Evolutionary conservation across 2,797 vertebrate species (phyloP).

Genomic region (Gymnoscopelus microlampas): DNA sequence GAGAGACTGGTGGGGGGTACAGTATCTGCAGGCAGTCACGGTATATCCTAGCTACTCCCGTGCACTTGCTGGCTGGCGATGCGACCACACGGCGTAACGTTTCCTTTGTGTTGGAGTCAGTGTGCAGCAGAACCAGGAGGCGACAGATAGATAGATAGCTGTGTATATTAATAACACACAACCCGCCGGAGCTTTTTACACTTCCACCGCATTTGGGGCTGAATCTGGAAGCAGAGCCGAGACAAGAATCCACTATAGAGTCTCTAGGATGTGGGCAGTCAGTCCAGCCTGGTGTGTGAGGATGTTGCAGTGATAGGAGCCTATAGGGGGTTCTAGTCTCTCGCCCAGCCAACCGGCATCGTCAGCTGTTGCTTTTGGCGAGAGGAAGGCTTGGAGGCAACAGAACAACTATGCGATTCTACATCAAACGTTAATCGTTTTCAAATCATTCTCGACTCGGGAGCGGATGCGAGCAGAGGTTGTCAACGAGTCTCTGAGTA

Average conservation of each 20-base stretch:
- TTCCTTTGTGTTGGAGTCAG: conserved; percentile 38
- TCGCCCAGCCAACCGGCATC: conserved; percentile 61
- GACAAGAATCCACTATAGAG: conserved; percentile 31
- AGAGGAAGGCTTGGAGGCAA: conserved; percentile 53
- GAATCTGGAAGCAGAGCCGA: conserved; percentile 30
- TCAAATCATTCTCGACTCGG: conserved; percentile 51
- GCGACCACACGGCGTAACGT: conserved; percentile 38
- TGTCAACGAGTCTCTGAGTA: conserved; percentile 63
- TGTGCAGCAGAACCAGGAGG: conserved; percentile 42
- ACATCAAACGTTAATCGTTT: conserved; percentile 58
- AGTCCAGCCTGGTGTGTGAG: conserved; percentile 35
- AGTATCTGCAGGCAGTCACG: conserved; percentile 46
- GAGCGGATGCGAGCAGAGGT: conserved; percentile 75
- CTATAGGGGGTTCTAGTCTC: conserved; percentile 53
- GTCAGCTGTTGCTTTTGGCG: conserved; percentile 81
- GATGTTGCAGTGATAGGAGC: conserved; percentile 67
- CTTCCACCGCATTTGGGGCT: conserved; percentile 23
- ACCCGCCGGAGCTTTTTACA: conserved; percentile 31
- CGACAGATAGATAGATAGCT: conserved; percentile 51
- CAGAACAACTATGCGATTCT: conserved; percentile 66
- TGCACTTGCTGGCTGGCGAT: conserved; percentile 40
- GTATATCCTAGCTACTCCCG: conserved; percentile 27
- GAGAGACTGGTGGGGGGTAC: conserved; percentile 26
- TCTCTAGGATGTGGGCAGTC: conserved; percentile 15
- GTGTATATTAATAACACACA: conserved; percentile 45